phyloP scores from a whole-genome alignment of 1,140 invertebrate species.

The Hyles euphorbiae region DNA sequence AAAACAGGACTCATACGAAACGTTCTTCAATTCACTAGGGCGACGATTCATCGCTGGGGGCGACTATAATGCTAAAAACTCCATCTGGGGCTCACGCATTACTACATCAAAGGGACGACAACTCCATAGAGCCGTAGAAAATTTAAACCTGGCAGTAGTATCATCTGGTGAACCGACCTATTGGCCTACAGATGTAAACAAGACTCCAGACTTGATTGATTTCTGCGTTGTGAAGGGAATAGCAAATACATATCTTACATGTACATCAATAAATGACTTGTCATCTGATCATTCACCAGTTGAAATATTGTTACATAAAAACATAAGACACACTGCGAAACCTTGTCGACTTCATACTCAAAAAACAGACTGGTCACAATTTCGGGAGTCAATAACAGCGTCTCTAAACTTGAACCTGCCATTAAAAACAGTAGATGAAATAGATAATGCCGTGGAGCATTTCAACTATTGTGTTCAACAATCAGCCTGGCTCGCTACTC shows the following conservation, averaged over 20 bases:
- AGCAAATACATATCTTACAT: neutral
- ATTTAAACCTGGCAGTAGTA: slow-evolving; percentile 15
- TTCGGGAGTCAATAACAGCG: slow-evolving; percentile 8
- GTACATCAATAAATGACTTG: slow-evolving; percentile 2
- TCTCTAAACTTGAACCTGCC: slow-evolving; percentile 12
- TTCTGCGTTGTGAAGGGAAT: slow-evolving; percentile 9
- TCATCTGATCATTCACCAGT: slow-evolving; percentile 14
- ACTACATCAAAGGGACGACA: slow-evolving; percentile 24
- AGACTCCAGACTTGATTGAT: slow-evolving; percentile 44
- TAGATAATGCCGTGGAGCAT: slow-evolving; percentile 19
- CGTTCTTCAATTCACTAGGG: slow-evolving; percentile 44
- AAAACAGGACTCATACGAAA: slow-evolving; percentile 32
- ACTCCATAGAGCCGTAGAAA: slow-evolving; percentile 20
- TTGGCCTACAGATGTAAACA: slow-evolving; percentile 39
- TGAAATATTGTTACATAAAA: slow-evolving; percentile 1
- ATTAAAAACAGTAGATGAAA: slow-evolving; percentile 19
- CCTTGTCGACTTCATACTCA: slow-evolving; percentile 10
- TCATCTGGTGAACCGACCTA: slow-evolving; percentile 36
- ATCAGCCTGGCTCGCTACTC: slow-evolving; percentile 21
- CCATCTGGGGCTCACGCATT: slow-evolving; percentile 33
- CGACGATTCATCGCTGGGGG: slow-evolving; percentile 43
- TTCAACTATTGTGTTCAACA: slow-evolving; percentile 23
- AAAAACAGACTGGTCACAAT: slow-evolving; percentile 24
- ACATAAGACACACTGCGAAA: neutral
- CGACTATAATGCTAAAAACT: slow-evolving; percentile 50